phyloP scores from a whole-genome alignment of 2,888 invertebrate species.

The Cephus rjabovi region DNA sequence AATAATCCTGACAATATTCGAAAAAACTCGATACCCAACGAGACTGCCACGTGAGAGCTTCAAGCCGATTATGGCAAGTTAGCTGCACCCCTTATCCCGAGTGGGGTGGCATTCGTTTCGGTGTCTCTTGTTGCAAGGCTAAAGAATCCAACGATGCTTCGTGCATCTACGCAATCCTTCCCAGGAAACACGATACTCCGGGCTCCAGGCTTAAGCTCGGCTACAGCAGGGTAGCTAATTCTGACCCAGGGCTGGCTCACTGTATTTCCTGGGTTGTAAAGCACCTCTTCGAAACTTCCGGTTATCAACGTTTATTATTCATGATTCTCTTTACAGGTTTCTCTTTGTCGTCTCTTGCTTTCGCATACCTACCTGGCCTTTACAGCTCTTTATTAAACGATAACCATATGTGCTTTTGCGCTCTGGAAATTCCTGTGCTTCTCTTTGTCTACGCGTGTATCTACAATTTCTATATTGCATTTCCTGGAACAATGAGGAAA shows the following conservation, averaged over 20 bases:
- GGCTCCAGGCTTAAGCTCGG: no score
- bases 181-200: no score
- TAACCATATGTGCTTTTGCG: neutral
- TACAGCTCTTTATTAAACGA: neutral
- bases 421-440: neutral
- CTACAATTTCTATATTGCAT: no score
- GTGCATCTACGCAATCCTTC: conserved; percentile 15
- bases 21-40: neutral
- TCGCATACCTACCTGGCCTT: neutral
- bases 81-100: neutral
- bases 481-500: no score
- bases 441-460: no score
- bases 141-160: neutral
- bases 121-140: neutral
- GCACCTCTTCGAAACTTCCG: neutral
- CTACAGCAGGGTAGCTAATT: no score
- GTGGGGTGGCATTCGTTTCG: neutral
- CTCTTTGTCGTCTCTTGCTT: neutral
- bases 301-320: neutral
- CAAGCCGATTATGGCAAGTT: conserved; percentile 11
- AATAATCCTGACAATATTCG: neutral
- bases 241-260: no score
- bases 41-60: neutral
- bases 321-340: neutral
- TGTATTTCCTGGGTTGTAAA: neutral